Percentiles rank a stretch among this genome's conserved stretches.
Conservation (phyloP, 2,113 vertebrate genomes). For the Grallaria varia region DNA sequence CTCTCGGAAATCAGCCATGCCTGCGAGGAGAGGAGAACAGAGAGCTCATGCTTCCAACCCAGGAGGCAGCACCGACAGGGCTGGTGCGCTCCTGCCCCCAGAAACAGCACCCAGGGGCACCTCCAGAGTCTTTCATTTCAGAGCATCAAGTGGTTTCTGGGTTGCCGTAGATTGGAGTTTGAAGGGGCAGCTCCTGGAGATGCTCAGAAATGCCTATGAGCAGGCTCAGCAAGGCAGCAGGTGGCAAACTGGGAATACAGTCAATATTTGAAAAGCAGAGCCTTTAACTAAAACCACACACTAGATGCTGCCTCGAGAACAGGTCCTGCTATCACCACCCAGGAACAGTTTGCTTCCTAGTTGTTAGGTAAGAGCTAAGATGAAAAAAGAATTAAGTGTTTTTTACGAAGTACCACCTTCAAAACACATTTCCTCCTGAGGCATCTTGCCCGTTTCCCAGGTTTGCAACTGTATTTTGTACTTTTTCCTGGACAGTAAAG, state of each 20-base stretch:
- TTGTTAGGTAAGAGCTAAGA: not conserved
- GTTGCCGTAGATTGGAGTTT: not conserved
- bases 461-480: not conserved
- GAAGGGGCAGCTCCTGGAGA: not conserved
- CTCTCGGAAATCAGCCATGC: constrained; percentile 87
- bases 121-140: not conserved
- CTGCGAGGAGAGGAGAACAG: constrained; percentile 69
- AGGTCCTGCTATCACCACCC: not conserved
- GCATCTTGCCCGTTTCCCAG: not conserved
- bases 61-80: too few species aligned
- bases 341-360: not conserved
- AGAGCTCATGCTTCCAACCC: too few species aligned
- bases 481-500: not conserved
- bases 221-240: not conserved
- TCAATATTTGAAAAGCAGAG: not conserved
- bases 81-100: fast-evolving
- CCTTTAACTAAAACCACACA: not conserved
- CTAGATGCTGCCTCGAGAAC: fast-evolving
- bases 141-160: not conserved
- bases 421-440: fast-evolving
- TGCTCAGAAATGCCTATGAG: not conserved
- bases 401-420: not conserved
- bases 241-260: not conserved
- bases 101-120: fast-evolving
- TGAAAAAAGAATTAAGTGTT: fast-evolving